Evolutionary conservation across 2,888 invertebrate species (phyloP).

Genomic region (Heliconius sara): DNA sequence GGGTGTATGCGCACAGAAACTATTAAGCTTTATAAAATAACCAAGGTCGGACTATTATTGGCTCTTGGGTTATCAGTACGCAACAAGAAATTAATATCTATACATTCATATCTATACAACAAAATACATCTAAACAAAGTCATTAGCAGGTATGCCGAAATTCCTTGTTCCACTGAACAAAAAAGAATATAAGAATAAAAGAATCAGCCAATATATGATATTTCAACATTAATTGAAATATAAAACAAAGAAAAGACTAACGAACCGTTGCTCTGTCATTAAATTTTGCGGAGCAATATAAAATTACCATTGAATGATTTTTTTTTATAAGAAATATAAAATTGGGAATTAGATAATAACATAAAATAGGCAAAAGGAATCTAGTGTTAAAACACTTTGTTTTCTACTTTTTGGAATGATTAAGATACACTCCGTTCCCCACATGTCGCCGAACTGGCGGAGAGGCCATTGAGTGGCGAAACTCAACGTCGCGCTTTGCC

Average conservation of each 20-base stretch:
- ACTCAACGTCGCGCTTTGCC: background rate
- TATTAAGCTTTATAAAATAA: no score
- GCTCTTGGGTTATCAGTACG: no score
- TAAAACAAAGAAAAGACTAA: slow-evolving; percentile 1
- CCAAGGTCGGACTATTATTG: no score
- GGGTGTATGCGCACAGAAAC: no score
- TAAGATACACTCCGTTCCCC: background rate
- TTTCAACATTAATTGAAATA: background rate
- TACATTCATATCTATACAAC: no score
- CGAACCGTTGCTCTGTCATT: background rate
- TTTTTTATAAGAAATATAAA: background rate
- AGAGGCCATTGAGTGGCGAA: no score
- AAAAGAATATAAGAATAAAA: background rate
- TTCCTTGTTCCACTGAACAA: no score
- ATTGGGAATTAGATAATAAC: background rate
- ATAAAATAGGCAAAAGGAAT: background rate
- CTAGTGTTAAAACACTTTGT: background rate
- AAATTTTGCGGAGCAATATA: background rate
- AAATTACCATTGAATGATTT: background rate
- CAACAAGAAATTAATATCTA: no score
- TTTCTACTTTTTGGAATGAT: background rate
- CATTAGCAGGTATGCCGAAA: no score
- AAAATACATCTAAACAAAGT: no score
- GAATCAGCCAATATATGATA: background rate
- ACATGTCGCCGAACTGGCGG: no score